phyloP scores from a whole-genome alignment of 2,113 vertebrate species.

The Chrysemys picta region DNA sequence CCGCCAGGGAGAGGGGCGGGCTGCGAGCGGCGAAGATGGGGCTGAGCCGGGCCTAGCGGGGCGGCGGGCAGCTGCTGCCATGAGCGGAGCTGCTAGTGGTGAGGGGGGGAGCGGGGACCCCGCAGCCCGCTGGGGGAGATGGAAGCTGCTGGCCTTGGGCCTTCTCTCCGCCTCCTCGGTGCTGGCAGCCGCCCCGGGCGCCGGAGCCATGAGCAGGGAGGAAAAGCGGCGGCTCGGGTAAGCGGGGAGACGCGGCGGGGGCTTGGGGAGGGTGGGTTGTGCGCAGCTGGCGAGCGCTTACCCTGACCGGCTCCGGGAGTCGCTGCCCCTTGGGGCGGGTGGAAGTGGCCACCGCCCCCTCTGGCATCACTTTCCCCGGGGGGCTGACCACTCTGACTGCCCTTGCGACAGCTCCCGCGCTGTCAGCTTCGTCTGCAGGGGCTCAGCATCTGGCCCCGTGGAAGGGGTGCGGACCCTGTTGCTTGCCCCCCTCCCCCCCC shows the following conservation, averaged over 20 bases:
- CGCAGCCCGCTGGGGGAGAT: constrained; percentile 67
- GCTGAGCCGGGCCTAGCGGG: constrained; percentile 61
- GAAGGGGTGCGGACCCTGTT: background rate
- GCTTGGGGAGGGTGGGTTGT: background rate
- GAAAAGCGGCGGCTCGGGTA: constrained; percentile 81
- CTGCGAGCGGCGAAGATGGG: constrained; percentile 61
- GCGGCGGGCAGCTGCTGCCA: constrained; percentile 66
- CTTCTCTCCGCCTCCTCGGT: constrained; percentile 77
- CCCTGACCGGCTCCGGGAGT: background rate
- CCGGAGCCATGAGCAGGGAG: constrained; percentile 78
- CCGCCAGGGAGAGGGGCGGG: constrained; percentile 45
- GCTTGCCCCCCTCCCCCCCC: background rate
- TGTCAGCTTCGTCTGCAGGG: background rate
- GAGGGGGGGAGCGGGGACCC: constrained; percentile 50
- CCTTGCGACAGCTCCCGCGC: no score
- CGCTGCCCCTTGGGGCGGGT: no score
- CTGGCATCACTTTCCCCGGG: background rate
- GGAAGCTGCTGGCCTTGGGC: constrained; percentile 77
- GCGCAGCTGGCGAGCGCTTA: background rate
- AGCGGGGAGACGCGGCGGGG: constrained; percentile 8
- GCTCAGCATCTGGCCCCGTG: fast-evolving
- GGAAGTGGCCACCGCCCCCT: background rate
- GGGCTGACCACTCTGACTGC: no score
- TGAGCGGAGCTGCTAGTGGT: constrained; percentile 70
- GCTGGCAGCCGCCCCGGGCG: constrained; percentile 65